Base-by-base conservation (phyloP, 2,888 invertebrate genomes). In the Polyploca ridens region DNA sequence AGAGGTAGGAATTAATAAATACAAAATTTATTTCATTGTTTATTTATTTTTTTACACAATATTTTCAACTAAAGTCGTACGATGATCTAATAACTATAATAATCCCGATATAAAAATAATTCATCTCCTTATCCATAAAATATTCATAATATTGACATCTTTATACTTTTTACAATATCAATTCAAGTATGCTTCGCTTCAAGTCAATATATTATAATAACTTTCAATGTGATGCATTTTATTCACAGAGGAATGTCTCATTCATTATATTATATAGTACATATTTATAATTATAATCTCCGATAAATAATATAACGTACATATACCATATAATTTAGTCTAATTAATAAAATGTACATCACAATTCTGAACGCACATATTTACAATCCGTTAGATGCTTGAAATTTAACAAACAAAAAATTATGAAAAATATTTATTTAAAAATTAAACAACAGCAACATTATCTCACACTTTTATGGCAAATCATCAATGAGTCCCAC, bases 31-130 rank as follows among this genome's bases (percentile, higher is more conserved):
- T 82, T 86, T 85, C 72, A 85, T 87, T 85, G 82, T 89, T 84
- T 82, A 83, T 93, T 91, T 91, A 91, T 91, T 91, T 84, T n/a
- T 87, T 90, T 92, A 91, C 88, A 93, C 87, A 92, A 89, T 90
- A 88, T 87, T 86, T 88, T 90, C 90, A 90, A 88, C 87, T 90
- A 86, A 87, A 82, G 86, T 91, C 92, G 88, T 79, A 90, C 84
- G 84, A 86, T 82, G 78, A 85, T 85, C 88, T 90, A 83, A 86
- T 78, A 88, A 85, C 88, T 87, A 89, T 85, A 87, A 91, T 92
- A 93, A 89, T 91, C 91, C 93, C 91, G 86, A 94, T 94, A 94
- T 87, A 94, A 94, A 94, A 94, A 94, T 94, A 94, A 90, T 89
- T 92, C 86, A 86, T 93, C 87, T 93, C 81, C 88, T 91, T 90